These are phyloP conservation scores for Diphyllodes magnificus DNA, from an alignment of 2,113 vertebrate genomes.

Conservation along the genomic window DNA sequence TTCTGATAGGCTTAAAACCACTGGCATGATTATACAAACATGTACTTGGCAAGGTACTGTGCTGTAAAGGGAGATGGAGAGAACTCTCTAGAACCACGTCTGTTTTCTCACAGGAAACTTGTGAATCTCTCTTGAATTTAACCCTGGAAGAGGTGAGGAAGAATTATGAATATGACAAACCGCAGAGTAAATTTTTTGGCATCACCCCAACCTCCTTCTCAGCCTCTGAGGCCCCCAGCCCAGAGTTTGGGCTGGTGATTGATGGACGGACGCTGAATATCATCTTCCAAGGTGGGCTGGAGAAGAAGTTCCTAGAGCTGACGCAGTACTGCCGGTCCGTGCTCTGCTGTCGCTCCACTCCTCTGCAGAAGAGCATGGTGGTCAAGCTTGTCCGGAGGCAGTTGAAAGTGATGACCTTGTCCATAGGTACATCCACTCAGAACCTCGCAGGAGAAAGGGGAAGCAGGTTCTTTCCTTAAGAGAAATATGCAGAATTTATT, in stretches of 20 bases:
- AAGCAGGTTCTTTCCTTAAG: background rate
- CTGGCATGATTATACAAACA: background rate
- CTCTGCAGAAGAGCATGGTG: conserved; percentile 87
- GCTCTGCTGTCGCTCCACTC: conserved; percentile 87
- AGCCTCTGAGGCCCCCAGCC: background rate
- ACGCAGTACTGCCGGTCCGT: conserved; percentile 76
- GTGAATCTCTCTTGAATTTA: conserved; percentile 82
- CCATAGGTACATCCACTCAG: conserved; percentile 73
- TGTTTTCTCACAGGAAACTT: conserved; percentile 74
- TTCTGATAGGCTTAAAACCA: background rate
- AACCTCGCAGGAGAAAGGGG: background rate
- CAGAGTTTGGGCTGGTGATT: conserved; percentile 80
- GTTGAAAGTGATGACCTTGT: conserved; percentile 84
- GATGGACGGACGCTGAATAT: conserved; percentile 79
- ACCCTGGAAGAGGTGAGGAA: conserved; percentile 82
- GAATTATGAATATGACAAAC: conserved; percentile 2
- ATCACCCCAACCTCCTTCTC: background rate
- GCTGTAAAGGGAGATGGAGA: background rate
- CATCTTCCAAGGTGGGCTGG: conserved; percentile 79
- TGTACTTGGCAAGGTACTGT: background rate
- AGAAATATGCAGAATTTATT: background rate
- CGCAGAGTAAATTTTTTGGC: conserved; percentile 11
- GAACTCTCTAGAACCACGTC: background rate
- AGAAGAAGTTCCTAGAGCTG: conserved; percentile 80
- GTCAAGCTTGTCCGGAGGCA: conserved; percentile 81